Evolutionary conservation across 2,888 invertebrate species (phyloP).

Genomic region (Phasia obesa): DNA sequence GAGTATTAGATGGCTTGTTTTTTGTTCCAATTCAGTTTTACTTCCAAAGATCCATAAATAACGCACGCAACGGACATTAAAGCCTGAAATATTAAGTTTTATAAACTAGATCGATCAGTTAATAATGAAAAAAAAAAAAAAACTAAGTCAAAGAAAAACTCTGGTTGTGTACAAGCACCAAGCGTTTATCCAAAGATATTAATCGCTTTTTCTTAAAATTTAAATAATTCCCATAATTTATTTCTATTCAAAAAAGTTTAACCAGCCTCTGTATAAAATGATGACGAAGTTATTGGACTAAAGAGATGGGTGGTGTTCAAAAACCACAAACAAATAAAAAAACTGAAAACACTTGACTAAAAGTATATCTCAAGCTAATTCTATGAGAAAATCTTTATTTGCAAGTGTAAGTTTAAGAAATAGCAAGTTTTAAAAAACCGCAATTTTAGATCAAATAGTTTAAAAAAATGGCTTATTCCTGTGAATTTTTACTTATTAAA

Average conservation of each 20-base stretch:
- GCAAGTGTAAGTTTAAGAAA: not conserved
- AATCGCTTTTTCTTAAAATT: conserved; percentile 29
- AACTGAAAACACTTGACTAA: too few species aligned
- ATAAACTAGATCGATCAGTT: conserved; percentile 63
- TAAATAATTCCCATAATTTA: conserved; percentile 58
- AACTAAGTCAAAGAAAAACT: conserved; percentile 28
- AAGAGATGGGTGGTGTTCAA: conserved; percentile 58
- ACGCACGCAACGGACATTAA: conserved; percentile 33
- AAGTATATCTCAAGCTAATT: too few species aligned
- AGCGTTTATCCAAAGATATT: conserved; percentile 43
- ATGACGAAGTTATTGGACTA: not conserved
- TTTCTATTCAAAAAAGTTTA: conserved; percentile 39
- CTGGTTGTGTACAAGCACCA: not conserved
- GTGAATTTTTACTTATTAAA: too few species aligned
- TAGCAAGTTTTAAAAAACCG: too few species aligned
- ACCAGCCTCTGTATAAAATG: conserved; percentile 33
- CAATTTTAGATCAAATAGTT: too few species aligned
- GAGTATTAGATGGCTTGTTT: conserved; percentile 11
- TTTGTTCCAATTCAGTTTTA: conserved; percentile 33
- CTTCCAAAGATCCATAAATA: conserved; percentile 44
- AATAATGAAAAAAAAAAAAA: too few species aligned
- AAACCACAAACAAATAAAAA: conserved; percentile 50
- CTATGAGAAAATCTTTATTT: conserved; percentile 60
- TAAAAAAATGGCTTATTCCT: too few species aligned
- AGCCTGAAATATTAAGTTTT: conserved; percentile 29